Conservation (phyloP, 2,888 invertebrate genomes). For the Fragum sueziense region DNA sequence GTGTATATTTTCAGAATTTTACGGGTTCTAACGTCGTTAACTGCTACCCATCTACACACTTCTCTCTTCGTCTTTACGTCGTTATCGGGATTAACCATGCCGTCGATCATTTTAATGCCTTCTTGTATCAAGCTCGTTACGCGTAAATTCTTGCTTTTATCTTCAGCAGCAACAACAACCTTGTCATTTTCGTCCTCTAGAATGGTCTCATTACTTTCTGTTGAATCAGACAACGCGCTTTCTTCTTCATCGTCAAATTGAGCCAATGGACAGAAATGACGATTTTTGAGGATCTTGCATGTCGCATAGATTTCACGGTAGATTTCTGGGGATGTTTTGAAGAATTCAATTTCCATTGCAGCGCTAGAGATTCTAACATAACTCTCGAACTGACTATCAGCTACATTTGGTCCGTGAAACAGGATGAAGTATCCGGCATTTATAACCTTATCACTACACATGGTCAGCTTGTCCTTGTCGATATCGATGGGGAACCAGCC, state of each 20-base stretch:
- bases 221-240: background rate
- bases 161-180: too few species aligned
- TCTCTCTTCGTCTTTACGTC: background rate
- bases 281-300: slow-evolving; percentile 41
- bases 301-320: slow-evolving; percentile 36
- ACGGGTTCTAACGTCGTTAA: background rate
- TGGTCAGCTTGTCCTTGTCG: background rate
- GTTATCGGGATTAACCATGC: background rate
- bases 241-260: slow-evolving; percentile 35
- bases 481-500: slow-evolving; percentile 34
- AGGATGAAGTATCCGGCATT: slow-evolving; percentile 28
- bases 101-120: too few species aligned
- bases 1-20: background rate
- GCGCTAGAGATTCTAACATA: slow-evolving; percentile 42
- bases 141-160: too few species aligned
- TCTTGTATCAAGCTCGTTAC: too few species aligned
- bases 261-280: slow-evolving; percentile 26
- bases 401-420: slow-evolving; percentile 28
- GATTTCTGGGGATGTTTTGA: slow-evolving; percentile 25
- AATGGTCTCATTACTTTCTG: background rate
- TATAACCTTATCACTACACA: background rate
- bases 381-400: background rate
- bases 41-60: slow-evolving; percentile 2
- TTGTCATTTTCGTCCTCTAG: too few species aligned
- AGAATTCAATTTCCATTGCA: slow-evolving; percentile 30